Evolutionary conservation across 1,140 invertebrate species (phyloP), one percentile per base, ranked within the genome.

Genomic region (Calliphora vicina): DNA sequence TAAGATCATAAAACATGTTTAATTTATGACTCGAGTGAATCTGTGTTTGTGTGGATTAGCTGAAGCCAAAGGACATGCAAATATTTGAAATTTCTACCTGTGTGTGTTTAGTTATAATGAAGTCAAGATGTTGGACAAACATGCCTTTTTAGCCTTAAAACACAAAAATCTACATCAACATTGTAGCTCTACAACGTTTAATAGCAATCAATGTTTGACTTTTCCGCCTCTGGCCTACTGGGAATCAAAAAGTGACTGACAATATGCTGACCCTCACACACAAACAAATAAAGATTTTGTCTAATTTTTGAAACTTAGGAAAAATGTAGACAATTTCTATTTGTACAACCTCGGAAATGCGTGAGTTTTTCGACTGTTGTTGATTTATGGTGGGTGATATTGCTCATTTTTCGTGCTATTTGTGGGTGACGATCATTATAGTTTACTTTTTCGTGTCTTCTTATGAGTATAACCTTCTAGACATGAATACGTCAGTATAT

Each of bases 71-170:
- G 45, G 45, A 50, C 45, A 50, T 50, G 45, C 45, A 50, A 50
- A 15, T 73, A 23, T 73, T 26, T 26, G 10, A n/a, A 35, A 8
- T 15, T 23, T 74, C 72, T 2, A 35, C 0, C 72, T 74, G 35
- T 27, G 27, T 74, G 72, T 74, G 4, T 74, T 35, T 2, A 27
- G 2, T 17, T 15, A 27, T 25, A 50, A n/a, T 29, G 26, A 74
- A 74, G 72, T 74, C 72, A 74, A 74, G 72, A 74, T 74, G 72
- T 74, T 74, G 25, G 26, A 27, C 26, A 74, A 74, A 74, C 26
- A 74, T 74, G 72, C 72, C n/a, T n/a, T 29, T 74, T 27, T 35
- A 35, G 35, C 72, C 1, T 74, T 35, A 35, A 50, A 13, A 50
- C 45, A 50, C 45, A 50, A 4, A 10, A 3, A 17, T 9, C 17